phyloP scores from a whole-genome alignment of 2,888 invertebrate species.

The Palloptera scutellata region DNA sequence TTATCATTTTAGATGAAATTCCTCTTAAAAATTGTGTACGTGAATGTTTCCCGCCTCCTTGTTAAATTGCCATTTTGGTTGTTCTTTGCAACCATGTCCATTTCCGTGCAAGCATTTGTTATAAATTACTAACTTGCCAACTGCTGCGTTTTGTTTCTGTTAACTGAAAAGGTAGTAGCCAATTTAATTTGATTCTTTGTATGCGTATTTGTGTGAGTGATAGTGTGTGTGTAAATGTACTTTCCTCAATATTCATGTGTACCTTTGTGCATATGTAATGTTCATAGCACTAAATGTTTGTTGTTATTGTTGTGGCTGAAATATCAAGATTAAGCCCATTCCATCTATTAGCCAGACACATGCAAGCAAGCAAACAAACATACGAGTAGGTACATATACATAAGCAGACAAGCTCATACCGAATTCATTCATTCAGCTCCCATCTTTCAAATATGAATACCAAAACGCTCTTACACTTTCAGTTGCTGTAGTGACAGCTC shows the following conservation, averaged over 20 bases:
- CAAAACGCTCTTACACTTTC: not conserved
- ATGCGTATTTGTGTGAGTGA: no score
- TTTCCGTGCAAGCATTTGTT: no score
- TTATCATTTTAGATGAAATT: no score
- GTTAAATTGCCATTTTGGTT: no score
- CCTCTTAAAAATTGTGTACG: no score
- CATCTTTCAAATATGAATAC: constrained; percentile 34
- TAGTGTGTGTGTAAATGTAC: no score
- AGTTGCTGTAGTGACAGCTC: constrained; percentile 48
- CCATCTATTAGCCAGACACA: constrained; percentile 4
- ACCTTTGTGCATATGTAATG: constrained; percentile 57
- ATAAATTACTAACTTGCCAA: no score
- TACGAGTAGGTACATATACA: not conserved
- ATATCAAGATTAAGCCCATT: not conserved
- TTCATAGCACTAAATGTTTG: constrained; percentile 50
- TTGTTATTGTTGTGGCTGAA: constrained; percentile 30
- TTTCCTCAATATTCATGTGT: not conserved
- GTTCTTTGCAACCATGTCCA: no score
- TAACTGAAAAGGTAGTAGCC: no score
- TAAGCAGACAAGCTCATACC: not conserved
- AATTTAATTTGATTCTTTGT: no score
- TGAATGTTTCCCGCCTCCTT: no score
- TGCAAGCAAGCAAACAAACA: not conserved
- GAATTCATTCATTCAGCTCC: not conserved
- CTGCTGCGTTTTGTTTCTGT: no score